These are phyloP conservation scores for Steinernema khuongi DNA, from an alignment of 1,140 invertebrate genomes.

Conservation along the genomic window DNA sequence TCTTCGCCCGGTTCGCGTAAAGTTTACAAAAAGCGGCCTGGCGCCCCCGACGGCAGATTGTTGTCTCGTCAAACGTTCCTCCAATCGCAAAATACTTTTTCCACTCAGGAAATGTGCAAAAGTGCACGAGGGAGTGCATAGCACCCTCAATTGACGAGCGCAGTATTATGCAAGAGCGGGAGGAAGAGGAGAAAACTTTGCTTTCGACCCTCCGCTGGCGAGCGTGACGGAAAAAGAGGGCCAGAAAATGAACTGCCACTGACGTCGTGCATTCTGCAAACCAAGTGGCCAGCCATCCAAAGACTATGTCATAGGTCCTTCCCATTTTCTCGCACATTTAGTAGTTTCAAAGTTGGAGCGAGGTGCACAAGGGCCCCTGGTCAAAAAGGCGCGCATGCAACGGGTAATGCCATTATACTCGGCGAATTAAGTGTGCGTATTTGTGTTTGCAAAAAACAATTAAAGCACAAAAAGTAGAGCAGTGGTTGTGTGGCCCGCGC, in stretches of 20 bases:
- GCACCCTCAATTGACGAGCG: background rate
- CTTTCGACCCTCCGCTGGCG: background rate
- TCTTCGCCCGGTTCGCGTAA: background rate
- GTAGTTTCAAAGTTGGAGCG: too few species aligned
- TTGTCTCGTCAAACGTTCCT: background rate
- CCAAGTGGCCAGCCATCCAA: too few species aligned
- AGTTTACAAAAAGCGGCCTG: background rate
- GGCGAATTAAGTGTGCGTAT: too few species aligned
- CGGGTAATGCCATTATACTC: too few species aligned
- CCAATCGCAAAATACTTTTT: slow-evolving; percentile 6
- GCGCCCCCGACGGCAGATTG: background rate
- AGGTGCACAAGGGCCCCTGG: too few species aligned
- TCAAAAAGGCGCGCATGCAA: too few species aligned
- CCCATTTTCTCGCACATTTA: too few species aligned
- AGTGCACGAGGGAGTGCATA: slow-evolving; percentile 6
- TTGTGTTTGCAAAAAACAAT: background rate
- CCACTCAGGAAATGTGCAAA: slow-evolving; percentile 2
- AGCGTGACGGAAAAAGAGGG: slow-evolving; percentile 3
- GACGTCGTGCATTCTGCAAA: background rate
- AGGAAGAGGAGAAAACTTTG: slow-evolving; percentile 22
- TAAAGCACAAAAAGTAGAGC: background rate
- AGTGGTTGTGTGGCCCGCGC: background rate
- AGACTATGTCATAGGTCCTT: too few species aligned
- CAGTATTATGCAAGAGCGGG: slow-evolving; percentile 16
- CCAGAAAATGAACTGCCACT: background rate